Evolutionary conservation across 2,113 vertebrate genomes (phyloP).

Genomic region (Strigops habroptila): DNA sequence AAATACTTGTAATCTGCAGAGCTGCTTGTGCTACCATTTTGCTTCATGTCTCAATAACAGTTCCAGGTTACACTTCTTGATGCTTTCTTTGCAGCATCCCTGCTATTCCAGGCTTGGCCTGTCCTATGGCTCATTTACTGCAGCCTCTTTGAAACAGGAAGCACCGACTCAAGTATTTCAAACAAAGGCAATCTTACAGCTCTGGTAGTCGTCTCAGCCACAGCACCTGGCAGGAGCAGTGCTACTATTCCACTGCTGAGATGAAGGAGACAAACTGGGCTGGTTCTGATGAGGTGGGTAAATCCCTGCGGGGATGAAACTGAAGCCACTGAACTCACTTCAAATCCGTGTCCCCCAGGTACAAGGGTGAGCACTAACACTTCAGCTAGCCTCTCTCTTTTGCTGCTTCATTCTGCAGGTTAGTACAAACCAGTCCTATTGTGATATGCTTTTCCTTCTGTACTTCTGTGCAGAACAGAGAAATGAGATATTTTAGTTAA

Average conservation of each 20-base stretch:
- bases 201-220: accelerated
- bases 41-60: not conserved
- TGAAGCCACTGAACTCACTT: not conserved
- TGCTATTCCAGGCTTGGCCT: not conserved
- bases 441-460: not conserved
- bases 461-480: not conserved
- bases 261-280: not conserved
- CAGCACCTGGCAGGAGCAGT: not conserved
- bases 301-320: not conserved
- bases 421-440: not conserved
- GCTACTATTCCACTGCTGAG: not conserved
- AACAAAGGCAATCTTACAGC: not conserved
- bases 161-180: accelerated
- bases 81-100: not conserved
- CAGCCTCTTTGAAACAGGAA: not conserved
- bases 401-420: not conserved
- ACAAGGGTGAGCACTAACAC: not conserved
- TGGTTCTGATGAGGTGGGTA: not conserved
- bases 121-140: not conserved
- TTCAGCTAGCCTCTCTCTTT: not conserved
- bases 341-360: not conserved
- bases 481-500: not conserved
- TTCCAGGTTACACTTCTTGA: not conserved
- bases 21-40: not conserved
- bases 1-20: not conserved